Evolutionary conservation across 2,888 invertebrate species (phyloP), one percentile per base, ranked within the genome.

Genomic region (Drosophila emarginata): DNA sequence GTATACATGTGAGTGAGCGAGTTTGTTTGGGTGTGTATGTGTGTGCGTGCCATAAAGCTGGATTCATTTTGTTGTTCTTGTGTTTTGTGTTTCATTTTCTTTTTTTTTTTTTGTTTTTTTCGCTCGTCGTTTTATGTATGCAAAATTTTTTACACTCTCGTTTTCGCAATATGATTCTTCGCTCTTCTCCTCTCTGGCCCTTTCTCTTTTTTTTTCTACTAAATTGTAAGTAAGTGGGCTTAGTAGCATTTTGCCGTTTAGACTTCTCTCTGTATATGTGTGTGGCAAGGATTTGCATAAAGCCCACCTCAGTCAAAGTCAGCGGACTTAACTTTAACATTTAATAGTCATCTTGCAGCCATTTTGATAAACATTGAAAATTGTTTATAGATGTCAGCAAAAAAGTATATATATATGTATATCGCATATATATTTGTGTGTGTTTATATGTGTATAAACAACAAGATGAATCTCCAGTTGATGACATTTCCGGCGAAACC

Each of bases 191-290:
- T 74, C 72, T 66, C 79, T 78, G 64, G 67, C 61, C 32, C 52
- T 59, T 65, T 45, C 39, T 62, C 61, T 23, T 59, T 64, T 59
- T 58, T 65, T 70, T 52, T 59, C 71, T 70, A 80, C 76, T 82
- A 85, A 87, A 85, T 81, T 79, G 83, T 80, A 88, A 87, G 85
- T 87, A 88, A 88, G 88, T 87, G 81, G 83, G 85, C 81, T 87
- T 81, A 83, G 86, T 83, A 79, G 76, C 83, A 82, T 80, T 87
- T 86, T 63, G 80, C 80, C 79, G 72, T 87, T 87, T 81, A 80
- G 82, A 64, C 68, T 58, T 59, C 54, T 36, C 36, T 56, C 14
- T 28, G 36, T 12, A 21, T 23, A 23, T 23, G 6, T 78, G 79
- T 45, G 68, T 76, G 66, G 60, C 61, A 59, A 68, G 80, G 80